These are phyloP conservation scores for Cataglyphis cursor DNA, from an alignment of 2,888 invertebrate species.

Conservation along the genomic window DNA sequence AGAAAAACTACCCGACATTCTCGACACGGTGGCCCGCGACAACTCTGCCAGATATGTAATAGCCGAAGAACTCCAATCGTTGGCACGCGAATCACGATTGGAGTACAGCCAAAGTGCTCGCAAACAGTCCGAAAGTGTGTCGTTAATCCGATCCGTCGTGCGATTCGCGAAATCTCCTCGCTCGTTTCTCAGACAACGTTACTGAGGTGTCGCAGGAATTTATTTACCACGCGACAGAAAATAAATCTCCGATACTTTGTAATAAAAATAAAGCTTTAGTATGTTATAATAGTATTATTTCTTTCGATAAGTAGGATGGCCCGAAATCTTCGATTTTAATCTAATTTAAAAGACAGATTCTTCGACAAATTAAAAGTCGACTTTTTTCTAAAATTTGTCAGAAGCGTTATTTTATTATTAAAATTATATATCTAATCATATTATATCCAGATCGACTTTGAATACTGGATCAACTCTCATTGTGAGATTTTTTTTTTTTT, in stretches of 20 bases:
- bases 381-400: background rate
- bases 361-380: background rate
- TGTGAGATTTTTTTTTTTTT: background rate
- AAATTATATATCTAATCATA: background rate
- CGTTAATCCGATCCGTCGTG: conserved; percentile 19
- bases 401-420: background rate
- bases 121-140: conserved; percentile 9
- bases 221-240: background rate
- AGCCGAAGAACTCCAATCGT: conserved; percentile 15
- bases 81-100: conserved; percentile 54
- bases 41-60: conserved; percentile 26
- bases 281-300: background rate
- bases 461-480: background rate
- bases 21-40: background rate
- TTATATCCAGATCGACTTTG: background rate
- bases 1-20: background rate
- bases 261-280: conserved; percentile 12
- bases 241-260: background rate
- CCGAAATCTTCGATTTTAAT: background rate
- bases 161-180: conserved; percentile 34
- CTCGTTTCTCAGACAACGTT: conserved; percentile 5
- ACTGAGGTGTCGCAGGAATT: background rate
- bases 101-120: conserved; percentile 50
- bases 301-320: background rate
- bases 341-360: conserved; percentile 27